phyloP scores from a whole-genome alignment of 2,113 vertebrate genomes.

The Callorhinus ursinus region DNA sequence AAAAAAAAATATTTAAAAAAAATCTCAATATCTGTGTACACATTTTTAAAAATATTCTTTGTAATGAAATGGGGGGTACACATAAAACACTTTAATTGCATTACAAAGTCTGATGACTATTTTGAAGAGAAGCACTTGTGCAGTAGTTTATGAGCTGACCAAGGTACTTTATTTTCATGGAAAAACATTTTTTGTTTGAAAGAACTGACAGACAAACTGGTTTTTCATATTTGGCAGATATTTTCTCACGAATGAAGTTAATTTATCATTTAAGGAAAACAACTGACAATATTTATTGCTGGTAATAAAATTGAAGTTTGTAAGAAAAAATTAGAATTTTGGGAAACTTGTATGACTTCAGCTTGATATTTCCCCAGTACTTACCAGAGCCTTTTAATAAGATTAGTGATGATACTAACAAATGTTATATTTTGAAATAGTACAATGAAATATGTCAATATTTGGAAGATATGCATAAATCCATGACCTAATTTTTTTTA shows the following conservation, averaged over 20 bases:
- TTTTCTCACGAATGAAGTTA: neutral
- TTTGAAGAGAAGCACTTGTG: neutral
- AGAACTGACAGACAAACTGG: neutral
- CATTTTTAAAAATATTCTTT: neutral
- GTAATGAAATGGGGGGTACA: neutral
- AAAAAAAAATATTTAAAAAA: neutral
- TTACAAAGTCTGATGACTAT: neutral
- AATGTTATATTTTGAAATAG: neutral
- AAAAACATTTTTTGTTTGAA: neutral
- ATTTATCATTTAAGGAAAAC: neutral
- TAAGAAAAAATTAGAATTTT: neutral
- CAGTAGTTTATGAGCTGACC: neutral
- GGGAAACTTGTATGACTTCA: slow-evolving; percentile 1
- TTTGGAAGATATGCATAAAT: neutral
- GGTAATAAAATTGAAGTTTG: slow-evolving; percentile 22
- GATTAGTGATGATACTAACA: neutral
- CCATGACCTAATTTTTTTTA: slow-evolving; percentile 7
- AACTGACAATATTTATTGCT: neutral
- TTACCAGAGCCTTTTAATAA: neutral
- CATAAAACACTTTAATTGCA: neutral
- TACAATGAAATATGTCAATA: neutral
- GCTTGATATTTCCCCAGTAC: neutral
- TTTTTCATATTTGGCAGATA: neutral
- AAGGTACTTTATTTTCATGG: neutral
- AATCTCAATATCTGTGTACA: neutral